Conservation (phyloP, 2,113 vertebrate species). For the Antechinus flavipes region DNA sequence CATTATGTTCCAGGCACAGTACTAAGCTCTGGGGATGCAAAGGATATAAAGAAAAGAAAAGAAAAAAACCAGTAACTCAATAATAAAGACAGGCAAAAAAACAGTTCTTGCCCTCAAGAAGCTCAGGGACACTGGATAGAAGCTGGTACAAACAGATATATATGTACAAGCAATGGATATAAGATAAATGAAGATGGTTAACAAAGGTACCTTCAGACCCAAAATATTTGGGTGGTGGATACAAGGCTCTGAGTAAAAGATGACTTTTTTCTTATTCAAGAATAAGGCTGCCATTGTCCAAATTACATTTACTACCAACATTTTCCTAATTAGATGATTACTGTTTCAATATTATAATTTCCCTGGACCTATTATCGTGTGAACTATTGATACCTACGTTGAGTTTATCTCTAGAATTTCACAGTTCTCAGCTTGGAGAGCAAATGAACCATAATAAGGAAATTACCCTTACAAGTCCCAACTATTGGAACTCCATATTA, state of each 20-base stretch:
- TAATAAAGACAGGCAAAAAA: neutral
- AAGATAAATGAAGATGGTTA: neutral
- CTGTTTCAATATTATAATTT: neutral
- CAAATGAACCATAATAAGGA: neutral
- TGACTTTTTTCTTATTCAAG: too few relatives aligned
- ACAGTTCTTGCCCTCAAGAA: neutral
- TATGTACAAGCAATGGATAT: neutral
- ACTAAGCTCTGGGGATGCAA: neutral
- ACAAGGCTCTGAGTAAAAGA: neutral
- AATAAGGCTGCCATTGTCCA: neutral
- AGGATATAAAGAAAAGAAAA: neutral
- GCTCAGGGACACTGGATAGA: neutral
- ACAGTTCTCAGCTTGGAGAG: neutral
- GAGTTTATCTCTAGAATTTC: neutral
- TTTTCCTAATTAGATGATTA: neutral
- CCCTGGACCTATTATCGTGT: neutral
- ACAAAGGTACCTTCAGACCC: too few relatives aligned
- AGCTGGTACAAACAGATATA: neutral
- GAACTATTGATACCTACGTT: neutral
- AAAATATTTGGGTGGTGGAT: neutral
- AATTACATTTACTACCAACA: neutral
- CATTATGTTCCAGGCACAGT: rapidly evolving
- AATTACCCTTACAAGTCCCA: neutral
- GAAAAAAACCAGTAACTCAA: too few relatives aligned
- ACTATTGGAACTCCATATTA: neutral